Evolutionary conservation across 2,888 invertebrate species (phyloP), one percentile per base, ranked within the genome.

Genomic region (Cheiracanthium punctorium): DNA sequence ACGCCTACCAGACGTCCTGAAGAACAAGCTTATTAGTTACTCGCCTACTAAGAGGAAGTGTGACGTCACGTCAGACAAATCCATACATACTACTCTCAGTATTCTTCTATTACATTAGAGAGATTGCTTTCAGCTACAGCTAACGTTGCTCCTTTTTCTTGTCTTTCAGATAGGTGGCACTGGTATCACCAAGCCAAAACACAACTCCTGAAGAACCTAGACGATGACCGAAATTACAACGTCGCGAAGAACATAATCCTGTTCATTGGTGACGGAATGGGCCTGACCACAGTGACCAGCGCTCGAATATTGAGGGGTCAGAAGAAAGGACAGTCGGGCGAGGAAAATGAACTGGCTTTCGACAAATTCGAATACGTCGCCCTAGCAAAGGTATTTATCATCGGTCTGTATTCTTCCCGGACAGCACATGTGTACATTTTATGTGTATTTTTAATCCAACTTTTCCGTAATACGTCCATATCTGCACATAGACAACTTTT

Each of bases 241-340:
- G 88, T 88, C 65, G 93, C 93, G 77, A 94, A 94, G 91, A 95
- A 95, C 92, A 93, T 95, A 73, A 94, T 95, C 67, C 92, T 95
- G 67, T 94, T 95, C 90, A 94, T 95, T 17, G 95, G 95, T 10
- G 95, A 95, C 92, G 95, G 95, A n/a, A 95, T 95, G 94, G 95
- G 95, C 43, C 91, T 95, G 89, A 94, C 95, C 20, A 95, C 95
- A 0, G 93, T 94, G 4, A 95, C 95, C 0, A 95, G 95, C 1
- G 95, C 95, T 1, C 92, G 95, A 89, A 95, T 95, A 85, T 93
- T 95, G 72, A 93, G 94, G 74, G 95, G 95, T 0, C 95, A 95
- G 90, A 87, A 90, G 24, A 91, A 67, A 24, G 88, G 89, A 5
- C 76, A 80, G 37, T 82, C 67, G 29, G 89, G 89, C 4, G 89